Evolutionary conservation across 2,797 vertebrate genomes (phyloP), one percentile per base, ranked within the genome.

Genomic region (Adelosebastes latens): DNA sequence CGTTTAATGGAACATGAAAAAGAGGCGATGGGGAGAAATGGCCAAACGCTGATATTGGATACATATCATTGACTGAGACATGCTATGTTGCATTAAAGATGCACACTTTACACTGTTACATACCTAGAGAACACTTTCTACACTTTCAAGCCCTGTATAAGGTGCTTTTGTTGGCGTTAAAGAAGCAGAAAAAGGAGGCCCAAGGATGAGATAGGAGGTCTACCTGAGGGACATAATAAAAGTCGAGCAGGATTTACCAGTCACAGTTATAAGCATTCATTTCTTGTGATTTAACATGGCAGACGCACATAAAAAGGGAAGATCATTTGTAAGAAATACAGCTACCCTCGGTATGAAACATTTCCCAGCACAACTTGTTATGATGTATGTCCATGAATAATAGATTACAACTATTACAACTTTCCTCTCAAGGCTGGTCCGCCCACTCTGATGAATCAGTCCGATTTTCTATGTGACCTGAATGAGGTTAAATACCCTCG

Each of bases 1-100:
- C 29, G 8, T 88, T 89, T 85, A 94, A 94, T 92, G 85, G 61
- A 81, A 92, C 87, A 88, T 85, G 77, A 84, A 90, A 83, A 88
- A 64, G 73, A 84, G 74, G 67, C 65, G 11, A 72, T 76, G 31
- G 71, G 52, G 75, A 76, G 74, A 75, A 81, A 85, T 77, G 79
- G 69, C 65, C 59, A 85, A 79, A 87, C 64, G 53, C 63, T 29
- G 66, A 83, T 78, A 83, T 76, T 69, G 79, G 85, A 84, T 72
- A 78, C 87, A 84, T 89, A 69, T 80, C 83, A 86, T 52, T 82
- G 79, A 76, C 77, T 65, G 14, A 79, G 72, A 67, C 22, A 12
- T 62, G 64, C 18, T 75, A 46, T 25, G 52, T 62, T 70, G 70
- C 56, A 70, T 69, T 52, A 31, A 29, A 5, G 55, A 59, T 20